Percentiles rank a stretch among this genome's conserved stretches.
Conservation (phyloP, 1,140 invertebrate species). For the Drosophila lacteicornis region DNA sequence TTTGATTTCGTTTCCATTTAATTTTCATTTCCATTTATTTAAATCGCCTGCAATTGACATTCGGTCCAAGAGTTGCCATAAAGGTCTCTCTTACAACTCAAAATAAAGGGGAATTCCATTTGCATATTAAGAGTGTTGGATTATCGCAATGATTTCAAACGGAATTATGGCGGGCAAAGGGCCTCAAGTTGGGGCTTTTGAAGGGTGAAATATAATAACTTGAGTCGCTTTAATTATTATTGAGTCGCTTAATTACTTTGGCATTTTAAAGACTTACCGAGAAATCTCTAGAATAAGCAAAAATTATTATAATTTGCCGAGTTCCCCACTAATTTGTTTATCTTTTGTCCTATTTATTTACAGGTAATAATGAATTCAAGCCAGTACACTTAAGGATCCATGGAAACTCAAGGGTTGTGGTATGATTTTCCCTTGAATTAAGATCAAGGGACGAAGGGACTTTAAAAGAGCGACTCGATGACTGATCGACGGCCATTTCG, state of each 20-base stretch:
- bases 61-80: conserved; percentile 35
- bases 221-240: background rate
- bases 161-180: background rate
- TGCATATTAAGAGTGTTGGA: conserved; percentile 10
- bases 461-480: conserved; percentile 3
- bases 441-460: background rate
- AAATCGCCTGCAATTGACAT: conserved; percentile 62
- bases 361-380: conserved; percentile 27
- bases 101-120: conserved; percentile 10
- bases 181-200: too few relatives aligned
- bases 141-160: conserved; percentile 1
- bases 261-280: too few relatives aligned
- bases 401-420: background rate
- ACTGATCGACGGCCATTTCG: conserved; percentile 54
- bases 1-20: conserved; percentile 34
- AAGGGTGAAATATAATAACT: background rate
- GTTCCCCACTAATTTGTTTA: conserved; percentile 1
- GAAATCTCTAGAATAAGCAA: too few relatives aligned
- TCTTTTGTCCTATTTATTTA: conserved; percentile 1
- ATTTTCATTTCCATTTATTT: conserved; percentile 70
- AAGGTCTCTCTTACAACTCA: background rate
- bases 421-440: background rate
- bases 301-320: too few relatives aligned
- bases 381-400: background rate
- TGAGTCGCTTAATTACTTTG: background rate